phyloP scores from a whole-genome alignment of 2,113 vertebrate genomes.

The Micronisus gabar region DNA sequence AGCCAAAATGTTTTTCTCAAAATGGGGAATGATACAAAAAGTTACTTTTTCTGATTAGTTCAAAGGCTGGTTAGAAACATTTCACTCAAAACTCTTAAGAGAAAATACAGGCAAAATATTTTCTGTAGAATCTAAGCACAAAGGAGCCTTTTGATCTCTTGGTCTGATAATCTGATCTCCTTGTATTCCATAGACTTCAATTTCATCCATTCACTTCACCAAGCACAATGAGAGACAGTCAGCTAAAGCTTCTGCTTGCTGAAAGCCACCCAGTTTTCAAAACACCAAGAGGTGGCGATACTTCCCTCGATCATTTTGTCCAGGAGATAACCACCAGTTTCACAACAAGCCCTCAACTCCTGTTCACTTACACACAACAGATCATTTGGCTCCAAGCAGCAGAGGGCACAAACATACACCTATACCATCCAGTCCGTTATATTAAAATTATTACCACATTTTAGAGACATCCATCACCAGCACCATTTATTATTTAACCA shows the following conservation, averaged over 20 bases:
- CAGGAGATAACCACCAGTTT: neutral
- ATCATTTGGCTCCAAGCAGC: neutral
- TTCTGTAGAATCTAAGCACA: neutral
- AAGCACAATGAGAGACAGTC: neutral
- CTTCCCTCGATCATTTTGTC: neutral
- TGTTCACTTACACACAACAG: neutral
- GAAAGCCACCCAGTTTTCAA: neutral
- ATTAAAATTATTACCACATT: neutral
- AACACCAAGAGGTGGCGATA: neutral
- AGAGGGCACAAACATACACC: neutral
- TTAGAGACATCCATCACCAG: neutral
- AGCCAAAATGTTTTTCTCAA: neutral
- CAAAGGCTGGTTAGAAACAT: neutral
- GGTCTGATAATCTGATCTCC: neutral
- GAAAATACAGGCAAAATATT: neutral
- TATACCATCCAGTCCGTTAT: neutral
- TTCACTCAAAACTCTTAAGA: neutral
- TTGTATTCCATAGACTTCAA: neutral
- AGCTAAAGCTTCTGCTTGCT: neutral
- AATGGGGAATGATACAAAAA: neutral
- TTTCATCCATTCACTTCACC: neutral
- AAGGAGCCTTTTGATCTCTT: neutral
- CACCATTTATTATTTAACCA: constrained; percentile 30
- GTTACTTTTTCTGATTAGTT: neutral
- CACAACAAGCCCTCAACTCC: neutral